A percentile compares a stretch with the other conserved stretches of the same genome.
phyloP scores from a whole-genome alignment of 1,140 invertebrate species.

The Eciton burchellii region DNA sequence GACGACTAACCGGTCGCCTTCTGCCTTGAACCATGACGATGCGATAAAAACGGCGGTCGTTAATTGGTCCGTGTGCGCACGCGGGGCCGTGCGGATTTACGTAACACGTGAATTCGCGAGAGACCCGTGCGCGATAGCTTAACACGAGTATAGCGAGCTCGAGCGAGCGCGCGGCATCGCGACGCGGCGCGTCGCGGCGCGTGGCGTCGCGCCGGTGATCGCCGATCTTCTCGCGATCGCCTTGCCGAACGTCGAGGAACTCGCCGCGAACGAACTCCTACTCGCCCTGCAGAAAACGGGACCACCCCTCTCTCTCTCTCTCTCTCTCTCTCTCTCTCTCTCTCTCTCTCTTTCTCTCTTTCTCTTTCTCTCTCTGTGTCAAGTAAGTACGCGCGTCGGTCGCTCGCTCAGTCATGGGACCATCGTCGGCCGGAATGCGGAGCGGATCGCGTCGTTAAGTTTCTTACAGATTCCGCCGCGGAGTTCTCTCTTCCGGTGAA shows the following conservation, averaged over 20 bases:
- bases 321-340: background rate
- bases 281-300: no score
- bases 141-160: slow-evolving; percentile 36
- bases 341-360: background rate
- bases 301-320: background rate
- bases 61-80: slow-evolving; percentile 60
- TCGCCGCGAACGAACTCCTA: background rate
- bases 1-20: background rate
- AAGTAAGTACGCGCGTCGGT: background rate
- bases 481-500: background rate
- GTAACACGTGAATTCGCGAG: slow-evolving; percentile 67
- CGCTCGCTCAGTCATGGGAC: background rate
- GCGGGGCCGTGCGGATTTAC: slow-evolving; percentile 56
- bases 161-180: no score
- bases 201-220: background rate
- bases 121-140: slow-evolving; percentile 48
- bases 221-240: no score
- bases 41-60: slow-evolving; percentile 65
- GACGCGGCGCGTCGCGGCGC: background rate
- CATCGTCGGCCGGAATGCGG: background rate
- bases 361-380: background rate
- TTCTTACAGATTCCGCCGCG: background rate
- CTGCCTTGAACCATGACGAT: slow-evolving; percentile 64
- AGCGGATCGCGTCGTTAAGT: background rate
- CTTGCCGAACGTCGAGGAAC: background rate